Percentiles rank a stretch among this genome's conserved stretches.
Conservation (phyloP, 2,113 vertebrate genomes). For the Rhinichthys klamathensis region DNA sequence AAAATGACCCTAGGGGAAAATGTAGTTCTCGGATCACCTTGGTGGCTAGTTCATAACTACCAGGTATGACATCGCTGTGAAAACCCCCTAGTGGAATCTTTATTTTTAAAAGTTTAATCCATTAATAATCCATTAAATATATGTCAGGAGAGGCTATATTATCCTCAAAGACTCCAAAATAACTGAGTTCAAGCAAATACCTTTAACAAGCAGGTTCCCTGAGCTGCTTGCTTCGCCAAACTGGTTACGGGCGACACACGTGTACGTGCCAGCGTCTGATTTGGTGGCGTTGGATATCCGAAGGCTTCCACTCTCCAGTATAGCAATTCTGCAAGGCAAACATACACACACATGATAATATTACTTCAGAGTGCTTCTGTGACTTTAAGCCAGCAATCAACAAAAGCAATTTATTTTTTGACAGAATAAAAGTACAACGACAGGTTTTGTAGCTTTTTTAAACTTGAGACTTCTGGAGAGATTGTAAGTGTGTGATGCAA, state of each 20-base stretch:
- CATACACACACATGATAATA: conserved; percentile 3
- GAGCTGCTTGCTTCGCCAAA: conserved; percentile 93
- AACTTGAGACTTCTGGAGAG: conserved; percentile 11
- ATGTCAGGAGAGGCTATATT: not conserved
- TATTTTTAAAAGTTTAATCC: not conserved
- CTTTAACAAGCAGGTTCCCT: conserved; percentile 90
- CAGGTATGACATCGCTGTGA: too few relatives aligned
- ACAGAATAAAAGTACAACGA: conserved; percentile 3
- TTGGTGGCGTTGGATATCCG: conserved; percentile 90
- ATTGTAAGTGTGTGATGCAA: conserved; percentile 53
- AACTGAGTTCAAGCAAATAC: conserved; percentile 70
- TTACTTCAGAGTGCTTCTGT: not conserved
- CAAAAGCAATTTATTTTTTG: conserved; percentile 5
- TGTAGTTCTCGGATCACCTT: too few relatives aligned
- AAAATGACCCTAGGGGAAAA: too few relatives aligned
- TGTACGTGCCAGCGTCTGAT: conserved; percentile 87
- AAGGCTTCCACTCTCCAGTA: conserved; percentile 89
- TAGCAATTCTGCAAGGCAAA: conserved; percentile 76
- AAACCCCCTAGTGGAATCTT: too few relatives aligned
- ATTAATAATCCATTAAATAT: not conserved
- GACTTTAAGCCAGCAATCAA: conserved; percentile 18
- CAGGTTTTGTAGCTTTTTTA: conserved; percentile 4
- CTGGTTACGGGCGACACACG: conserved; percentile 90
- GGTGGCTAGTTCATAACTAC: too few relatives aligned
- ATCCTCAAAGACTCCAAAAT: not conserved